phyloP scores from a whole-genome alignment of 2,797 vertebrate genomes.

The Manis crassicaudata region DNA sequence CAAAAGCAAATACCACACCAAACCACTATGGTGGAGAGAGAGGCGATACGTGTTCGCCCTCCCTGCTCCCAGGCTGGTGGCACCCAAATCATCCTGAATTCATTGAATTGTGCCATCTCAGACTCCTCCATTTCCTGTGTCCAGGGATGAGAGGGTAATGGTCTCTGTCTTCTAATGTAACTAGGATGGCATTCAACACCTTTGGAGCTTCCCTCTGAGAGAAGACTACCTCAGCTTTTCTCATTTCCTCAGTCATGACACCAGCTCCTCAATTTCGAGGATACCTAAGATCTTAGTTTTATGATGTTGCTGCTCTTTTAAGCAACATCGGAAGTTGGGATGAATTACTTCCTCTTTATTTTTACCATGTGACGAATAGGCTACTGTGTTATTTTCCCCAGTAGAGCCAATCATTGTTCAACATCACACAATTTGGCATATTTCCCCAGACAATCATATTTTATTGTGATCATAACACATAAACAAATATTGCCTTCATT shows the following conservation, averaged over 20 bases:
- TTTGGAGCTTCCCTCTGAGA: neutral
- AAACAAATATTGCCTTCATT: neutral
- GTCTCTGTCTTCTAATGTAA: neutral
- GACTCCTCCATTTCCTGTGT: neutral
- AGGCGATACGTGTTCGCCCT: neutral
- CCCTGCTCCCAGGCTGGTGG: neutral
- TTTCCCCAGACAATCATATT: constrained; percentile 35
- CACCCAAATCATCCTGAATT: neutral
- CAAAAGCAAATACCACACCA: neutral
- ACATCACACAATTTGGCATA: neutral
- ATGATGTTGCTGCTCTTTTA: neutral
- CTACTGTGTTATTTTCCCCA: neutral
- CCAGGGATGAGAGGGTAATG: neutral
- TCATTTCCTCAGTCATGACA: neutral
- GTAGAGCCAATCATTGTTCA: neutral
- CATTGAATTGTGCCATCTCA: neutral
- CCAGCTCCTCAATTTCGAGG: neutral
- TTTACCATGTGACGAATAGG: neutral
- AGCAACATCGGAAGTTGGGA: neutral
- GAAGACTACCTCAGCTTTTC: neutral
- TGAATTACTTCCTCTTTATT: neutral
- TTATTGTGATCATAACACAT: neutral
- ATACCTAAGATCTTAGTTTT: neutral
- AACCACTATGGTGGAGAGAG: neutral
- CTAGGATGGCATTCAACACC: neutral